Percentiles rank a stretch among this genome's conserved stretches.
Conservation (phyloP, 2,888 invertebrate genomes). For the Macropis europaea region DNA sequence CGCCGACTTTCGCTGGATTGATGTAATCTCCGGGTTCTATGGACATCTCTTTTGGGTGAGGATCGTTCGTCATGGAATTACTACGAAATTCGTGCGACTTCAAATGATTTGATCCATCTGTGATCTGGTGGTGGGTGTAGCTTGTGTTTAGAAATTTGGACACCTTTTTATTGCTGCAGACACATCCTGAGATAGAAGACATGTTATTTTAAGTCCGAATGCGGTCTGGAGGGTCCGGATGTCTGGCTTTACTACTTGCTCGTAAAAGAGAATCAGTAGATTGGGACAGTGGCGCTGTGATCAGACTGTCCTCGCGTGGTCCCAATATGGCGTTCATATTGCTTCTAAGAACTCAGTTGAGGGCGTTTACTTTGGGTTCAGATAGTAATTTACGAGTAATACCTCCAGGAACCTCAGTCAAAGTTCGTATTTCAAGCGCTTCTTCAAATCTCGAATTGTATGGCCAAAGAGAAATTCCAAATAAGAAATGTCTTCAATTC, state of each 20-base stretch:
- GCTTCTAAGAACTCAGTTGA: neutral
- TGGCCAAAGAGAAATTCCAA: too few relatives aligned
- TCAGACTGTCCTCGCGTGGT: neutral
- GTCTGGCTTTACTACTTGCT: conserved; percentile 25
- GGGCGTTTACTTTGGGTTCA: neutral
- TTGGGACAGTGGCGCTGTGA: neutral
- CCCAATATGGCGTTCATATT: neutral
- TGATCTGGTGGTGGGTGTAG: neutral
- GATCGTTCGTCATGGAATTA: neutral
- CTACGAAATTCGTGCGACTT: neutral
- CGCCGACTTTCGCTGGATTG: neutral
- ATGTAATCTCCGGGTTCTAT: neutral
- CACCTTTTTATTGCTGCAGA: neutral
- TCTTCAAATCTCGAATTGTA: too few relatives aligned
- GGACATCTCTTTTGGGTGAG: neutral
- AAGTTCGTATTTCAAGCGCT: too few relatives aligned
- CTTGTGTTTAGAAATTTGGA: neutral
- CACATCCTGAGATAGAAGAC: neutral
- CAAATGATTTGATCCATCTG: too few relatives aligned
- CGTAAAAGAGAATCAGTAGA: neutral
- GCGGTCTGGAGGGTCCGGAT: neutral
- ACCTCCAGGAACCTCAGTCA: too few relatives aligned
- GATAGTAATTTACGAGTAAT: too few relatives aligned
- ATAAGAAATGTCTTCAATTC: too few relatives aligned
- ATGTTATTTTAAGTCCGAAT: conserved; percentile 9